These are phyloP conservation scores for Exocentrus adspersus DNA, from an alignment of 2,888 invertebrate genomes.

Conservation along the genomic window DNA sequence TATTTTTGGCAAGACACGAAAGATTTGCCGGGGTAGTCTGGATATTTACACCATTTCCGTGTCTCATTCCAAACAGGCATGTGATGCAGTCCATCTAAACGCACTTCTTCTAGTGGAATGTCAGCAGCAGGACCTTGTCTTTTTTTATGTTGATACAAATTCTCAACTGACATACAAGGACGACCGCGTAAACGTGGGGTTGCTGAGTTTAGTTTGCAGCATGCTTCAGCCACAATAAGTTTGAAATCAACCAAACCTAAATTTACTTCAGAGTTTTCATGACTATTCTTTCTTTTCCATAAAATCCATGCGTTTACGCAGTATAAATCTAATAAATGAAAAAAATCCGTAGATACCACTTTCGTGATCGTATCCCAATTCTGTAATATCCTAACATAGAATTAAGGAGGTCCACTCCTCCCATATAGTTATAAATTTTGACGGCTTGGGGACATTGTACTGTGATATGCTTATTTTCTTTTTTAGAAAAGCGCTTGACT, in stretches of 20 bases:
- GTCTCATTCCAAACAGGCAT: not conserved
- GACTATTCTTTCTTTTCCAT: no score
- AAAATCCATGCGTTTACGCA: no score
- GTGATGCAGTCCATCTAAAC: not conserved
- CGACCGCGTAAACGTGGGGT: no score
- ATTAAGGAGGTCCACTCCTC: constrained; percentile 12
- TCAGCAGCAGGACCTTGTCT: not conserved
- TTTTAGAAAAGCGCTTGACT: not conserved
- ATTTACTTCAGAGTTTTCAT: not conserved
- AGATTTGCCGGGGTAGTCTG: not conserved
- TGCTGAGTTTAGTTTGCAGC: no score
- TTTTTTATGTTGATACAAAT: no score
- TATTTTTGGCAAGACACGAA: not conserved
- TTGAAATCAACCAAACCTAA: not conserved
- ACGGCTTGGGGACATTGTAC: not conserved
- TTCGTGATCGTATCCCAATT: constrained; percentile 19
- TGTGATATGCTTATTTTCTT: not conserved
- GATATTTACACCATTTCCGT: constrained; percentile 2
- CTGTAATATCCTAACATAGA: constrained; percentile 23
- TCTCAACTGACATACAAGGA: no score
- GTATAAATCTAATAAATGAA: no score
- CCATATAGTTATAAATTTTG: constrained; percentile 3
- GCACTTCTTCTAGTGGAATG: not conserved
- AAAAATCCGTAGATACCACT: no score
- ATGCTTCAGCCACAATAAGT: not conserved